phyloP scores from a whole-genome alignment of 2,113 vertebrate species.

The Sigmodon hispidus region DNA sequence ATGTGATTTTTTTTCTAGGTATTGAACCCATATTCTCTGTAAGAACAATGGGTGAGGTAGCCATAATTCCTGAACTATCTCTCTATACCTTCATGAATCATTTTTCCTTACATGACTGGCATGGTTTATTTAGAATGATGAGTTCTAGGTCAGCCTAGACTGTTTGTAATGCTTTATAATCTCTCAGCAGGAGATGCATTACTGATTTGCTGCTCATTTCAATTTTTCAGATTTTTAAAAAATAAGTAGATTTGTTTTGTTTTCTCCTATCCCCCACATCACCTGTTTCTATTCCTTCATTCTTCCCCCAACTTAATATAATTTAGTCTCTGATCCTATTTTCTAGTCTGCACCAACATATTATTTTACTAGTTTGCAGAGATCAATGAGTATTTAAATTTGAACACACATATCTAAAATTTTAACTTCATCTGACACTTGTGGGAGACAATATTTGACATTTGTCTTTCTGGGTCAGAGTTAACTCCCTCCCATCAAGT shows the following conservation, averaged over 20 bases:
- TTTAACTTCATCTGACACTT: background rate
- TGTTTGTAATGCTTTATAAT: background rate
- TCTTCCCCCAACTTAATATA: background rate
- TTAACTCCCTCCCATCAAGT: background rate
- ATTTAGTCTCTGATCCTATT: background rate
- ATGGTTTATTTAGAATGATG: background rate
- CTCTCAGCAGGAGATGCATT: background rate
- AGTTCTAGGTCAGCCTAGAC: background rate
- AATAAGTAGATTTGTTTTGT: background rate
- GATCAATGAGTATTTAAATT: background rate
- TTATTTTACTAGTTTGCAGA: background rate
- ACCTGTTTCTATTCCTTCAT: too few species aligned
- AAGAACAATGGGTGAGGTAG: background rate
- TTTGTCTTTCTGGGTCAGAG: background rate
- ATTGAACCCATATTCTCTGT: background rate
- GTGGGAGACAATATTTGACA: background rate
- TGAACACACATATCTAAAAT: background rate
- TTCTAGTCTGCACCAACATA: background rate
- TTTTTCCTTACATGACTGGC: background rate
- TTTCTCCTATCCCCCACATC: background rate
- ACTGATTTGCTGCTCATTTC: background rate
- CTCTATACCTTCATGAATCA: background rate
- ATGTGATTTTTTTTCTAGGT: background rate
- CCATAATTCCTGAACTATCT: background rate
- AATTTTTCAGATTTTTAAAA: background rate